Evolutionary conservation across 1,140 invertebrate genomes (phyloP).

Genomic region (Lepeophtheirus salmonis): DNA sequence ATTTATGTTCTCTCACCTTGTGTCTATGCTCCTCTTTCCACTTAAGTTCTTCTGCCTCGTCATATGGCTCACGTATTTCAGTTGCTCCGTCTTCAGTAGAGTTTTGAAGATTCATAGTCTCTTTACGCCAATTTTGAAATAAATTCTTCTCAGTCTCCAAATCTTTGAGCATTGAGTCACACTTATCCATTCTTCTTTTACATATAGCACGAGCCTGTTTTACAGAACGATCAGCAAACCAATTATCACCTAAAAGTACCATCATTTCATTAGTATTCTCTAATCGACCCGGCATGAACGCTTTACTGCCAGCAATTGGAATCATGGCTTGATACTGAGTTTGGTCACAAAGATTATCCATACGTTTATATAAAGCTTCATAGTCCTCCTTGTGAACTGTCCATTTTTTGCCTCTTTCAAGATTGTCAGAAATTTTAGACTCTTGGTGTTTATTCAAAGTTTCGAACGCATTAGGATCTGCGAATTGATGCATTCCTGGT

Average conservation of each 20-base stretch:
- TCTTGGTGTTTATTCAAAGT: background rate
- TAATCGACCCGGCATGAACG: slow-evolving; percentile 45
- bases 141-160: slow-evolving; percentile 32
- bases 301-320: slow-evolving; percentile 38
- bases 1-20: slow-evolving; percentile 31
- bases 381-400: slow-evolving; percentile 5
- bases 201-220: slow-evolving; percentile 42
- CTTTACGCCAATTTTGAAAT: slow-evolving; percentile 28
- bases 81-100: slow-evolving; percentile 26
- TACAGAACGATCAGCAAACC: slow-evolving; percentile 46
- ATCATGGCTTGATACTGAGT: slow-evolving; percentile 31
- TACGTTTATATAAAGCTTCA: background rate
- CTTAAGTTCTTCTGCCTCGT: slow-evolving; percentile 33
- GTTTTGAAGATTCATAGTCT: slow-evolving; percentile 24
- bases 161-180: slow-evolving; percentile 31
- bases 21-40: slow-evolving; percentile 37
- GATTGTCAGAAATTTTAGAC: background rate
- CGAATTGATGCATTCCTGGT: background rate
- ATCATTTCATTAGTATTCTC: slow-evolving; percentile 51
- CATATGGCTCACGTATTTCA: slow-evolving; percentile 36
- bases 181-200: slow-evolving; percentile 36
- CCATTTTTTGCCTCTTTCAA: slow-evolving; percentile 4
- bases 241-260: slow-evolving; percentile 44
- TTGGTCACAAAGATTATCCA: slow-evolving; percentile 2
- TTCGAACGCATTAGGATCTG: background rate